Percentiles rank a stretch among this genome's conserved stretches.
Evolutionary conservation across 1,140 invertebrate species (phyloP).

Genomic region (Drosophila erecta): DNA sequence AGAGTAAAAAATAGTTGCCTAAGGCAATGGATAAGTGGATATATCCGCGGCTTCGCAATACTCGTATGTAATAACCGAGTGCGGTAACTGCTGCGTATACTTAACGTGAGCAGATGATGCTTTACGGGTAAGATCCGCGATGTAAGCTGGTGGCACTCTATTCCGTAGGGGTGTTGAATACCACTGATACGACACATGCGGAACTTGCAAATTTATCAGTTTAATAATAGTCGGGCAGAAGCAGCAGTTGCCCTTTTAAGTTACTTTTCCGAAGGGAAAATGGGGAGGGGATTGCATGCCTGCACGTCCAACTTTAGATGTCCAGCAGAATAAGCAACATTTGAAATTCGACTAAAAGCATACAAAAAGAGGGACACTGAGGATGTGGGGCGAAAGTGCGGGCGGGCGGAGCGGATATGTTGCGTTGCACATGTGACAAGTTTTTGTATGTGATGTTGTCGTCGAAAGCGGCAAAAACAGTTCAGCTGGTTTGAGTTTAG

Average conservation of each 20-base stretch:
- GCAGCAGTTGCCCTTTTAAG: slow-evolving; percentile 33
- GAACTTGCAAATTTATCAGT: slow-evolving; percentile 67
- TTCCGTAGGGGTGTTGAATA: slow-evolving; percentile 31
- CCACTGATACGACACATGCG: slow-evolving; percentile 52
- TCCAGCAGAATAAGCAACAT: slow-evolving; percentile 79
- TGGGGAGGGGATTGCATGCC: slow-evolving; percentile 1
- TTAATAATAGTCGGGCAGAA: slow-evolving; percentile 64
- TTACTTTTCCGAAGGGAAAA: slow-evolving; percentile 14
- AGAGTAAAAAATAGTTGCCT: slow-evolving; percentile 2
- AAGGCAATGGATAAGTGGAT: slow-evolving; percentile 37
- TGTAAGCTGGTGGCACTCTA: slow-evolving; percentile 44
- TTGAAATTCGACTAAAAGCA: slow-evolving; percentile 78
- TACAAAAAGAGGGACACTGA: slow-evolving; percentile 44
- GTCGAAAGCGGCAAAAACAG: slow-evolving; percentile 65
- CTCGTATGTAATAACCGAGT: slow-evolving; percentile 42
- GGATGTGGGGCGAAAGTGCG: slow-evolving; percentile 8
- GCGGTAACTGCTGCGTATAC: slow-evolving; percentile 54
- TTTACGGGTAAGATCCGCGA: slow-evolving; percentile 33
- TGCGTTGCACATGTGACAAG: slow-evolving; percentile 79
- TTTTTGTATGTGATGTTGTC: slow-evolving; percentile 55
- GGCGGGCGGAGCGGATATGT: slow-evolving; percentile 58
- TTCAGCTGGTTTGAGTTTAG: slow-evolving; percentile 56
- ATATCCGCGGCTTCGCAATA: slow-evolving; percentile 45
- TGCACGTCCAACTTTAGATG: slow-evolving; percentile 62
- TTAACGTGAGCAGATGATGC: slow-evolving; percentile 67